These are phyloP conservation scores for Nudaria mundana DNA, from an alignment of 2,888 invertebrate genomes.

Conservation along the genomic window DNA sequence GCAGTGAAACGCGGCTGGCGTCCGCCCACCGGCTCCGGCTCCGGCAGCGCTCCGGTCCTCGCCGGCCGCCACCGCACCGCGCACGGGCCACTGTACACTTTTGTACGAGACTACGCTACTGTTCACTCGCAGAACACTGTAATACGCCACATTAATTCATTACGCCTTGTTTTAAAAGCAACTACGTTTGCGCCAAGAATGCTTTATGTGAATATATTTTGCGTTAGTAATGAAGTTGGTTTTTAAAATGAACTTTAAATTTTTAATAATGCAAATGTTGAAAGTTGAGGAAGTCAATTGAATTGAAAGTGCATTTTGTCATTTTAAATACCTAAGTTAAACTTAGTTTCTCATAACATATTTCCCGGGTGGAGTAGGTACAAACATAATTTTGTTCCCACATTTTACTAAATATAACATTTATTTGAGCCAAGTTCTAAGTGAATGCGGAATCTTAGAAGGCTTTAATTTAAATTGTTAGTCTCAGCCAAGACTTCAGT, in stretches of 20 bases:
- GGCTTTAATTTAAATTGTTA: constrained; percentile 50
- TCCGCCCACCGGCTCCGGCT: constrained; percentile 42
- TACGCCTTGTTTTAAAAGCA: constrained; percentile 27
- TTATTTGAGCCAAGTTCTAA: constrained; percentile 6
- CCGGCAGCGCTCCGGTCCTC: constrained; percentile 24
- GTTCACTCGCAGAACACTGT: constrained; percentile 27
- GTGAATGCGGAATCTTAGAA: constrained; percentile 18
- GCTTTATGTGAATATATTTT: constrained; percentile 16
- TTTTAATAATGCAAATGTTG: too few relatives aligned
- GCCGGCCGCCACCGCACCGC: constrained; percentile 1
- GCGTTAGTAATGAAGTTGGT: constrained; percentile 15
- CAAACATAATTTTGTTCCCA: too few relatives aligned
- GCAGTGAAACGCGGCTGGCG: constrained; percentile 46
- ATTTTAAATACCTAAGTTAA: too few relatives aligned
- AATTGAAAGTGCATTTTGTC: too few relatives aligned
- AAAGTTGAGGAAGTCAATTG: too few relatives aligned
- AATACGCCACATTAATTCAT: constrained; percentile 34
- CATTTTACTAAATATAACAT: too few relatives aligned
- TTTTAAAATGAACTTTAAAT: neutral
- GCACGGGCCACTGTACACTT: constrained; percentile 1
- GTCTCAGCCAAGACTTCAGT: constrained; percentile 31
- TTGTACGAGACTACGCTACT: constrained; percentile 17
- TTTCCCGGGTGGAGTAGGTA: too few relatives aligned
- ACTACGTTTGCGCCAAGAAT: constrained; percentile 24
- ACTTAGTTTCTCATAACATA: too few relatives aligned